A percentile compares a stretch with the other conserved stretches of the same genome.
These are phyloP conservation scores for Heterocephalus glaber DNA, from an alignment of 2,113 vertebrate genomes.

Conservation along the genomic window DNA sequence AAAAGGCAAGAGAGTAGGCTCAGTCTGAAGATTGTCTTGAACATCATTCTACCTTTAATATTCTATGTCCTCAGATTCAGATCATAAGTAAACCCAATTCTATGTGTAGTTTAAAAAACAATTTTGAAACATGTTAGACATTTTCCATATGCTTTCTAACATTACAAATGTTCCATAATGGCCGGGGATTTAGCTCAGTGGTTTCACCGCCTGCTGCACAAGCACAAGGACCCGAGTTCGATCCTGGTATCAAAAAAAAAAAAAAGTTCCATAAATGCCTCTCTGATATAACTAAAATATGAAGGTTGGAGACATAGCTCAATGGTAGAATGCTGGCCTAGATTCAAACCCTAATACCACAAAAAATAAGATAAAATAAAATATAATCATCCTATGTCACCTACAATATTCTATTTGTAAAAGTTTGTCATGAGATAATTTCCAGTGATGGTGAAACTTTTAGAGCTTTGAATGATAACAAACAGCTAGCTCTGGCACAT, in stretches of 20 bases:
- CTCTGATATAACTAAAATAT: background rate
- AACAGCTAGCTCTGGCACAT: too few species aligned
- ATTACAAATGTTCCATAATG: background rate
- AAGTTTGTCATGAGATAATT: background rate
- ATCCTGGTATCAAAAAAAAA: too few species aligned
- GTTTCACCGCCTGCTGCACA: too few species aligned
- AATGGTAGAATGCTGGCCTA: too few species aligned
- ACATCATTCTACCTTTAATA: background rate
- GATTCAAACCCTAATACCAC: too few species aligned
- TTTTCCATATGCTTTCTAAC: slow-evolving; percentile 22
- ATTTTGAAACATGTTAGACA: background rate
- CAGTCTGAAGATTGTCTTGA: background rate
- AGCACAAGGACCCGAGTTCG: too few species aligned
- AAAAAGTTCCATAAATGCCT: too few species aligned
- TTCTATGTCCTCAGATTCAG: background rate
- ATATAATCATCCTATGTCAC: background rate
- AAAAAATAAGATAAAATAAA: too few species aligned
- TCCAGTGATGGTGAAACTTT: background rate
- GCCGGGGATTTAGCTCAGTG: too few species aligned
- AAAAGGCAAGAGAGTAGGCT: background rate
- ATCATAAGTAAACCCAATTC: background rate
- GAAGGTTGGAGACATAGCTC: too few species aligned
- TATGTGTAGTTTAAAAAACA: background rate
- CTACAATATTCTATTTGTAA: background rate
- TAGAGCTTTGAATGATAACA: too few species aligned